phyloP scores from a whole-genome alignment of 2,113 vertebrate genomes.

The Aix galericulata region DNA sequence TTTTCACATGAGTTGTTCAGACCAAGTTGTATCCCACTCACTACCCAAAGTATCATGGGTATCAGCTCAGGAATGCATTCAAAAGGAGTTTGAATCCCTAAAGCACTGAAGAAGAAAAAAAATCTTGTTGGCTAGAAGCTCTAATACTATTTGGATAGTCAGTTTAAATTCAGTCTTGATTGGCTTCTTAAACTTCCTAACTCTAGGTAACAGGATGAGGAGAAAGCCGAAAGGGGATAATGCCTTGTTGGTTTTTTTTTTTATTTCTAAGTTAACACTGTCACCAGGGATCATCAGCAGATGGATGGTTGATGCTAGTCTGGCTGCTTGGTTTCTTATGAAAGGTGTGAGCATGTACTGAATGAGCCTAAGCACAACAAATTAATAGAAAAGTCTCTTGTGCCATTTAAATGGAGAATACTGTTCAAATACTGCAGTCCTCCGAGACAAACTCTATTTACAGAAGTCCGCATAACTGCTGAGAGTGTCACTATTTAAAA shows the following conservation, averaged over 20 bases:
- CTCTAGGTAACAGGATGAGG: neutral
- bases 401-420: neutral
- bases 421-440: neutral
- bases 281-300: neutral
- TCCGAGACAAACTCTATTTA: neutral
- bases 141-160: neutral
- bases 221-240: neutral
- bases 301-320: neutral
- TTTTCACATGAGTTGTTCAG: neutral
- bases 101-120: neutral
- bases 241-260: neutral
- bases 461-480: neutral
- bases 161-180: neutral
- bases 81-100: neutral
- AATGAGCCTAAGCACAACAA: neutral
- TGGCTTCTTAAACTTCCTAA: neutral
- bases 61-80: neutral
- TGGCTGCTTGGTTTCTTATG: neutral
- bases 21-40: neutral
- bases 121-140: fast-evolving
- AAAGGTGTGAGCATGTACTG: neutral
- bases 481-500: neutral
- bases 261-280: neutral
- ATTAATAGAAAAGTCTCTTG: neutral
- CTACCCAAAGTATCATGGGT: neutral